A percentile compares a stretch with the other conserved stretches of the same genome.
Conservation (phyloP, 2,113 vertebrate species). For the Gymnocephalus cernua region DNA sequence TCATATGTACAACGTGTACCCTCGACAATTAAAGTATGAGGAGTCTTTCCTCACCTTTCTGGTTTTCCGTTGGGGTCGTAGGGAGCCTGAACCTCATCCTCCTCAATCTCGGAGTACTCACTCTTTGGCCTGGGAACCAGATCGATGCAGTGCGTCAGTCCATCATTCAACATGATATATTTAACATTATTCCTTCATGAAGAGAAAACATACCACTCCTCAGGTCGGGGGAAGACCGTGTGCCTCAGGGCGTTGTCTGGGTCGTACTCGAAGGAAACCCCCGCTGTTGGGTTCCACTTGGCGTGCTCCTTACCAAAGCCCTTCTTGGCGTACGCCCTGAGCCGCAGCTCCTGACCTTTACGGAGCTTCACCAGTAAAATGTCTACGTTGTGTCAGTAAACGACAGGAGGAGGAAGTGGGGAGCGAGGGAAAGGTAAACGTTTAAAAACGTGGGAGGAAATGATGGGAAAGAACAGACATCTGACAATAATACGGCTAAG, state of each 20-base stretch:
- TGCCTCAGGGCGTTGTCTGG: conserved; percentile 96
- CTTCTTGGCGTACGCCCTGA: conserved; percentile 96
- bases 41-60: conserved; percentile 86
- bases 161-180: fast-evolving
- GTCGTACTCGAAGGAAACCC: conserved; percentile 97
- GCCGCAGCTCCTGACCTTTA: conserved; percentile 95
- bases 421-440: background rate
- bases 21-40: background rate
- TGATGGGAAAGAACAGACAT: background rate
- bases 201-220: conserved; percentile 89
- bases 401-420: background rate
- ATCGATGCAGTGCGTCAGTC: background rate
- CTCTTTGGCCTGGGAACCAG: conserved; percentile 92
- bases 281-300: conserved; percentile 98
- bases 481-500: background rate
- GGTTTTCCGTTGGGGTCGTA: conserved; percentile 98
- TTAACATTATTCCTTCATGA: background rate
- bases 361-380: conserved; percentile 97
- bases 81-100: conserved; percentile 94
- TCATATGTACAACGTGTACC: background rate
- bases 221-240: conserved; percentile 95
- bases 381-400: conserved; percentile 79
- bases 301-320: conserved; percentile 98
- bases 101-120: conserved; percentile 97
- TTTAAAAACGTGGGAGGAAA: background rate